Evolutionary conservation across 2,113 vertebrate genomes (phyloP).

Genomic region (Chitala chitala): DNA sequence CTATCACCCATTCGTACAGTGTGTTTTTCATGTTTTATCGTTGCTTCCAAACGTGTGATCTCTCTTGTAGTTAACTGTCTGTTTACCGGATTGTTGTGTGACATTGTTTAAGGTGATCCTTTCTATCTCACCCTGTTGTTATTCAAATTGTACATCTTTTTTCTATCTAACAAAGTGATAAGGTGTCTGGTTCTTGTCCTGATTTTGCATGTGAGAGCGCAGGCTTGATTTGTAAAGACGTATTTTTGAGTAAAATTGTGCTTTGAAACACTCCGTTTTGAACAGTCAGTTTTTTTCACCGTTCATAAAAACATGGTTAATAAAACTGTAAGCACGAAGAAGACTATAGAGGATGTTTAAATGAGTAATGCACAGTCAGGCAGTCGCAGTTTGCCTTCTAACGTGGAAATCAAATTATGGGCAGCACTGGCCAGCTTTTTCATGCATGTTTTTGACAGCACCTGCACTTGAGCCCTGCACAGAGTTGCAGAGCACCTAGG

Average conservation of each 20-base stretch:
- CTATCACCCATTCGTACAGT: background rate
- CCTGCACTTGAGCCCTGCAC: too few species aligned
- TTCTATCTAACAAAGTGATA: background rate
- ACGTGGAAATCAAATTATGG: too few species aligned
- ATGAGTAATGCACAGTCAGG: too few species aligned
- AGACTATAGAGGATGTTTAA: too few species aligned
- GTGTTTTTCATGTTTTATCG: background rate
- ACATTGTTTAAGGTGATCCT: background rate
- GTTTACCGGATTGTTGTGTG: background rate
- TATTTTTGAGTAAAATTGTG: constrained; percentile 1
- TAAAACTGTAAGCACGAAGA: background rate
- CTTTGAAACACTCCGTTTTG: background rate
- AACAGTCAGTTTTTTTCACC: background rate
- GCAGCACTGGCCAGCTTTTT: too few species aligned
- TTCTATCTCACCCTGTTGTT: background rate
- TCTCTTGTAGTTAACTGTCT: background rate
- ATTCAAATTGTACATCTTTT: background rate
- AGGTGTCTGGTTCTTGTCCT: background rate
- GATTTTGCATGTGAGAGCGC: background rate
- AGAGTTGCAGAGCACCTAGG: too few species aligned
- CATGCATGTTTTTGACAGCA: too few species aligned
- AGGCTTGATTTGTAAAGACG: constrained; percentile 1
- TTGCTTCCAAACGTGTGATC: background rate
- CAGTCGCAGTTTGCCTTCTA: too few species aligned
- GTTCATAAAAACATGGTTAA: background rate